These are phyloP conservation scores for Habroteleia sp. DNA, from an alignment of 2,888 invertebrate genomes.

Conservation along the genomic window DNA sequence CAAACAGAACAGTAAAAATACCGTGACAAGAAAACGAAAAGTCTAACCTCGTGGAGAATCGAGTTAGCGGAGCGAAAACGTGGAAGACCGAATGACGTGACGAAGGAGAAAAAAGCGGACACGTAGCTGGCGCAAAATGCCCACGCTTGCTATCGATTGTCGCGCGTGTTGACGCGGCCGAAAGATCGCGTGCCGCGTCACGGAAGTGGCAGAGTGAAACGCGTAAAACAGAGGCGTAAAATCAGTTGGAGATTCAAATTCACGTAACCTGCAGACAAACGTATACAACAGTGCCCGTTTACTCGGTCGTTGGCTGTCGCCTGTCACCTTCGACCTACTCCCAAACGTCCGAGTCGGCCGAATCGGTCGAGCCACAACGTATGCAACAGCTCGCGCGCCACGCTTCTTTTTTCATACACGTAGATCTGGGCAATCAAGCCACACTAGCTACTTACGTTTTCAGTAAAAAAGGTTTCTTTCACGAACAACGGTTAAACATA, in stretches of 20 bases:
- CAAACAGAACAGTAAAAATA: too few species aligned
- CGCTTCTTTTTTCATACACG: background rate
- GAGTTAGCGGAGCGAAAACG: background rate
- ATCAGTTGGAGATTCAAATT: too few species aligned
- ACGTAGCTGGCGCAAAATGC: slow-evolving; percentile 69
- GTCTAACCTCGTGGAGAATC: background rate
- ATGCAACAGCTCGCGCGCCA: background rate
- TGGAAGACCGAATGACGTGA: slow-evolving; percentile 14
- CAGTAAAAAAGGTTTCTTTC: slow-evolving; percentile 82
- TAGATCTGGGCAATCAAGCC: background rate
- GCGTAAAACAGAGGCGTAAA: too few species aligned
- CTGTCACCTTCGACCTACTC: slow-evolving; percentile 79
- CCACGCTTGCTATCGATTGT: slow-evolving; percentile 76
- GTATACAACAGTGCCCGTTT: too few species aligned
- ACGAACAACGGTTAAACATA: slow-evolving; percentile 87
- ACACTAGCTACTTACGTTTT: slow-evolving; percentile 79
- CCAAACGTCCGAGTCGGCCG: slow-evolving; percentile 58
- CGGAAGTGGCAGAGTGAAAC: background rate
- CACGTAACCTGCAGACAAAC: too few species aligned
- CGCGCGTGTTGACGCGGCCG: slow-evolving; percentile 71
- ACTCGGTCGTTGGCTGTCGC: too few species aligned
- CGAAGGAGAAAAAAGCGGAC: slow-evolving; percentile 34
- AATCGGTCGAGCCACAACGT: background rate
- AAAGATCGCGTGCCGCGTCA: background rate
- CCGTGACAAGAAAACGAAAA: slow-evolving; percentile 7